A percentile compares a stretch with the other conserved stretches of the same genome.
These are phyloP conservation scores for Sphaerophoria rueppellii DNA, from an alignment of 2,888 invertebrate genomes.

Conservation along the genomic window DNA sequence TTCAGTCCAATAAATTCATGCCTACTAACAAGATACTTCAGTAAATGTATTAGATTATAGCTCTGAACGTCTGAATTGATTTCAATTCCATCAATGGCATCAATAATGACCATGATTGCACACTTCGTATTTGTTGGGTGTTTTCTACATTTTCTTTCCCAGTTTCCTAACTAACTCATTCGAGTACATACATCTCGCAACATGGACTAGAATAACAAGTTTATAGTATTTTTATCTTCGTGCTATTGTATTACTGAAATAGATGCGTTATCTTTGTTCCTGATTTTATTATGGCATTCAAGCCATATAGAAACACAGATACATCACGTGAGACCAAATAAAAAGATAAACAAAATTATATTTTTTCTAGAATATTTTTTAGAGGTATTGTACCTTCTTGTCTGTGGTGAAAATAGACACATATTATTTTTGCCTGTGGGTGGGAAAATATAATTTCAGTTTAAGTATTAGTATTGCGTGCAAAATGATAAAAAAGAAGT, in stretches of 20 bases:
- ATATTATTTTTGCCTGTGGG: conserved; percentile 2
- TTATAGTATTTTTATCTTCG: conserved; percentile 1
- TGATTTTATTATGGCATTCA: not conserved
- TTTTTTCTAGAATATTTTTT: not conserved
- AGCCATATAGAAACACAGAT: not conserved
- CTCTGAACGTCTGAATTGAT: too few relatives aligned
- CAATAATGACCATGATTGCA: too few relatives aligned
- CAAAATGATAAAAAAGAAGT: conserved; percentile 6
- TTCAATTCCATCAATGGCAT: too few relatives aligned
- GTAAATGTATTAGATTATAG: too few relatives aligned
- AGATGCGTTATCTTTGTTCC: conserved; percentile 19
- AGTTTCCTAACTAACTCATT: too few relatives aligned
- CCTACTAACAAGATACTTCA: too few relatives aligned
- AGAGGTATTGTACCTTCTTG: conserved; percentile 11
- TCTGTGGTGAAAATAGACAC: not conserved
- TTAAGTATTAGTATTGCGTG: conserved; percentile 13
- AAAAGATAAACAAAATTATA: not conserved
- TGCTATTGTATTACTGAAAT: not conserved
- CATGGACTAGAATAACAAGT: conserved; percentile 9
- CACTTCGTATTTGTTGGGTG: too few relatives aligned
- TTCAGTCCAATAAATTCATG: too few relatives aligned
- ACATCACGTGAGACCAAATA: conserved; percentile 17
- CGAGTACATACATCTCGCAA: not conserved
- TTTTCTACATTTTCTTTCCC: too few relatives aligned
- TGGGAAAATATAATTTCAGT: conserved; percentile 4